phyloP scores from a whole-genome alignment of 2,797 vertebrate species.

The Syndactyla subalaris region DNA sequence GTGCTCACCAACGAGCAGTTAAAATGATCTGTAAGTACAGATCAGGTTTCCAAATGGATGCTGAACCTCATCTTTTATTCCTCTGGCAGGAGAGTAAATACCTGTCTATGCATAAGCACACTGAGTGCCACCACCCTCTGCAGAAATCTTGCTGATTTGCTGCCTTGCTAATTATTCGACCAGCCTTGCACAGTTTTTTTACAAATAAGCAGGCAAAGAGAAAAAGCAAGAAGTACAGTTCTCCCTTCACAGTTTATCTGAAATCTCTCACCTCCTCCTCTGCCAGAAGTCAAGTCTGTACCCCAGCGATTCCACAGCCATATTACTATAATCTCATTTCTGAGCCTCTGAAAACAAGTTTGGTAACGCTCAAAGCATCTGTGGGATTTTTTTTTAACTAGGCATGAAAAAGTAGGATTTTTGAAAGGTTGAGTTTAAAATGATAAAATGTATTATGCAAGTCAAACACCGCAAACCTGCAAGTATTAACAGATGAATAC shows the following conservation, averaged over 20 bases:
- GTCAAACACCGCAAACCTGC: neutral
- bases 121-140: neutral
- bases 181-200: neutral
- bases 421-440: conserved; percentile 10
- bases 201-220: neutral
- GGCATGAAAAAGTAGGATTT: neutral
- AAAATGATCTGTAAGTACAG: conserved; percentile 34
- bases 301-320: neutral
- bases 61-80: conserved; percentile 50
- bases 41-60: conserved; percentile 27
- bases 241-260: neutral
- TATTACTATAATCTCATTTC: conserved; percentile 27
- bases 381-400: neutral
- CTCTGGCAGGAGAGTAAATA: neutral
- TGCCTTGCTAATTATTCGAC: neutral
- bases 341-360: conserved; percentile 54
- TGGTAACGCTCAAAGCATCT: conserved; percentile 15
- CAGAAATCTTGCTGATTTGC: neutral
- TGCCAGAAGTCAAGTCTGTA: neutral
- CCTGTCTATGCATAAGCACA: neutral
- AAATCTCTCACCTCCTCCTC: neutral
- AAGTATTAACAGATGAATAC: neutral
- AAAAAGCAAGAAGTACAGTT: neutral
- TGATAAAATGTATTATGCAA: neutral
- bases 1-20: neutral